Percentiles rank a stretch among this genome's conserved stretches.
These are phyloP conservation scores for Philaethria dido DNA, from an alignment of 2,888 invertebrate genomes.

Conservation along the genomic window DNA sequence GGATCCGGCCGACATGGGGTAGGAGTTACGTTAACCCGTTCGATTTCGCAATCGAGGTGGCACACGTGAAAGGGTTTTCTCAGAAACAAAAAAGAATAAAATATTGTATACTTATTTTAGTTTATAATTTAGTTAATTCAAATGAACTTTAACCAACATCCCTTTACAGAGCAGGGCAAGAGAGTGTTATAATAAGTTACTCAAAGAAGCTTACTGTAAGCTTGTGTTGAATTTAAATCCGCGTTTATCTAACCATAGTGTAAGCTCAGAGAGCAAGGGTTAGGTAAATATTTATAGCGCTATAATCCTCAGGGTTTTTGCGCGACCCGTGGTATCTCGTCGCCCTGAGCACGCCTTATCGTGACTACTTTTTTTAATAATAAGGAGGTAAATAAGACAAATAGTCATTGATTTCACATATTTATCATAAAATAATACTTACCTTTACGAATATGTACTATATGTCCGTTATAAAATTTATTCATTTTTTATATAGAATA, in stretches of 20 bases:
- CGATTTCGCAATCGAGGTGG: too few relatives aligned
- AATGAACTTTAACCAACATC: slow-evolving; percentile 10
- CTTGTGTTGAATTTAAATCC: slow-evolving; percentile 29
- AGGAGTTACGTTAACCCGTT: too few relatives aligned
- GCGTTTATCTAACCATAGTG: slow-evolving; percentile 34
- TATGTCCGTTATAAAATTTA: too few relatives aligned
- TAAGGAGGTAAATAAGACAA: neutral
- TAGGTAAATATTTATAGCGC: slow-evolving; percentile 72
- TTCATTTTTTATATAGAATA: too few relatives aligned
- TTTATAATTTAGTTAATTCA: slow-evolving; percentile 8
- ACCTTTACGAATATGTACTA: too few relatives aligned
- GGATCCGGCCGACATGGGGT: too few relatives aligned
- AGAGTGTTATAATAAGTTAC: slow-evolving; percentile 26
- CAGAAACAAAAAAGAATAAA: too few relatives aligned
- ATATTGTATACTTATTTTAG: neutral
- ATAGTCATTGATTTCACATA: neutral
- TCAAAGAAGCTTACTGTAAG: slow-evolving; percentile 25
- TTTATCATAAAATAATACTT: too few relatives aligned
- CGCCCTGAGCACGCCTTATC: slow-evolving; percentile 6
- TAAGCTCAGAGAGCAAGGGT: slow-evolving; percentile 53
- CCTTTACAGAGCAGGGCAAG: slow-evolving; percentile 8
- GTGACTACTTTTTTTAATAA: neutral
- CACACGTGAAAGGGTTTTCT: too few relatives aligned
- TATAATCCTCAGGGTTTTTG: slow-evolving; percentile 72
- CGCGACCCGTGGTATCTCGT: slow-evolving; percentile 28